Base-by-base conservation (phyloP, 2,797 vertebrate species). In the Sebastes oblongus region DNA sequence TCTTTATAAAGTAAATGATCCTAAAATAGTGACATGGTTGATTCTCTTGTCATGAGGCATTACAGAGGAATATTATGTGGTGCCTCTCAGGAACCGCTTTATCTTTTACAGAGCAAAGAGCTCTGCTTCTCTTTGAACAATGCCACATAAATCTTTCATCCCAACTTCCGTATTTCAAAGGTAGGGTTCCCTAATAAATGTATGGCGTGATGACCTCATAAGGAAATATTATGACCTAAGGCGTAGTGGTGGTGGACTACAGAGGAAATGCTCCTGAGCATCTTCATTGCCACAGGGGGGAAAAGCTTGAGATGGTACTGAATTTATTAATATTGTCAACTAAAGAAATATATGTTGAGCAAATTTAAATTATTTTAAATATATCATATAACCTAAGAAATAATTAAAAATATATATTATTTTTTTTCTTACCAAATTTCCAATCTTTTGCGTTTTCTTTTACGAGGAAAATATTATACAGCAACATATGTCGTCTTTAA, bases 71-170 rank as follows among this genome's bases (percentile, higher is more conserved):
- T 82, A 83, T 77, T 69, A 85, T 60, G 75, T 74, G 80, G 3
- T 76, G 59, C 80, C 79, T 87, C 58, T 83, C 81, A 82, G 81
- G 88, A 87, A 89, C 85, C 80, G 27, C 84, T 94, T 90, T 81
- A 89, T 90, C 88, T 94, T 52, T 94, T 89, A 84, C 82, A 86
- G 90, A 88, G 91, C 87, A 92, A 92, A 94, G 87, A 92, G 85
- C 84, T 78, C 77, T 87, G 88, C 84, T 93, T 90, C 90, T 90
- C 93, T 95, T 95, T 95, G 94, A 95, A 95, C 94, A 93, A 94
- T 88, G 66, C 81, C 78, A 86, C 88, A 95, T 95, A 52, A 94
- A 95, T 94, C 85, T 95, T 96, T 95, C 81, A 95, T 94, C 77
- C 86, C 85, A 86, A 79, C 87, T 86, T 94, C 87, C 86, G 74